Evolutionary conservation across 2,113 vertebrate species (phyloP), one percentile per base, ranked within the genome.

Genomic region (Atlantisia rogersi): DNA sequence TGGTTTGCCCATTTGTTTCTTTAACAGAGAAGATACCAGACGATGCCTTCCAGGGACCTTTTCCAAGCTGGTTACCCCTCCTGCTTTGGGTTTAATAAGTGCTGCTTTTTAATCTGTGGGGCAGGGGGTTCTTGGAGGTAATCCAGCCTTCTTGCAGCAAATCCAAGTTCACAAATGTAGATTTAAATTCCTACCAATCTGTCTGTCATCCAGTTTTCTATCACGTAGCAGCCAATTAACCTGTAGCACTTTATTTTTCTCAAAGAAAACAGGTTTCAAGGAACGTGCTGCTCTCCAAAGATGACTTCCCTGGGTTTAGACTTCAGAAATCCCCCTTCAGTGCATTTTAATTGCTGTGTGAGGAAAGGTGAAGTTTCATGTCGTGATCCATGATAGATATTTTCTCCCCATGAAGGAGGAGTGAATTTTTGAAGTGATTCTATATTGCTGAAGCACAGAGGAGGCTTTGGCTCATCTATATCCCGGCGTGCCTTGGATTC

Each of bases 61-160:
- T 70, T 29, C 86, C 86, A 67, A 32, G 56, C 91, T 29, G 46
- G 5, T 82, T 74, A 17, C 76, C 55, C 62, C 42, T 86, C 60
- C 56, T 55, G 48, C 85, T 77, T 84, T 53, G 39, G 31, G 82
- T 93, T 92, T 37, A 80, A 10, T 60, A 24, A 7, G 10, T 44
- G 55, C 71, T 68, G 40, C 44, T 32, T n/a, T 68, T 56, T 55
- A 59, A n/a, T 64, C 46, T 2, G 1, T 19, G 32, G 3, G 62
- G 89, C 42, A 37, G 63, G 88, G 64, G 14, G 9, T 73, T 91
- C 53, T 82, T 95, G 93, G 95, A 92, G 70, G 12, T 20, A 37
- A 15, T 81, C 82, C 94, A 94, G 31, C 71, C 63, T 70, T 62
- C 71, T 46, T 80, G 84, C 59, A 55, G 63, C 63, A 80, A 73